Percentiles rank a stretch among this genome's conserved stretches.
These are phyloP conservation scores for Microplitis demolitor DNA, from an alignment of 1,140 invertebrate genomes.

Conservation along the genomic window DNA sequence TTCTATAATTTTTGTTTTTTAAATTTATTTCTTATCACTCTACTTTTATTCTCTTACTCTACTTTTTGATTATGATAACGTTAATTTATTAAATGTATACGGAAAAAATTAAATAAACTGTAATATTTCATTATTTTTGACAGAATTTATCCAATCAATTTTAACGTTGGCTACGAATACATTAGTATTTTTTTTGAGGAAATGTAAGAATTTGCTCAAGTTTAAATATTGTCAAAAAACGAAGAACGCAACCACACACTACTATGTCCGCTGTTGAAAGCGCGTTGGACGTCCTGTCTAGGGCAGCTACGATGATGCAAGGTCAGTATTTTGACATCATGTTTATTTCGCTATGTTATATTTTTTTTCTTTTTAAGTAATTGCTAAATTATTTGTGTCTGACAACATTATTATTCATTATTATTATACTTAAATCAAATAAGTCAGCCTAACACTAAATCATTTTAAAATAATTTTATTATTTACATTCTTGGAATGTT, in stretches of 20 bases:
- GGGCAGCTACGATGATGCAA: constrained; percentile 90
- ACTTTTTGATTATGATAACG: background rate
- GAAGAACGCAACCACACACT: background rate
- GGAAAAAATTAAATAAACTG: too few relatives aligned
- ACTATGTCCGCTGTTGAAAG: constrained; percentile 72
- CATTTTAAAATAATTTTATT: too few relatives aligned
- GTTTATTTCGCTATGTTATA: too few relatives aligned
- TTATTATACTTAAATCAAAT: too few relatives aligned
- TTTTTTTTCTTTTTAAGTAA: too few relatives aligned
- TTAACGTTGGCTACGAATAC: background rate
- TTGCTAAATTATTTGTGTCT: too few relatives aligned
- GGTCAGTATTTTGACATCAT: constrained; percentile 60
- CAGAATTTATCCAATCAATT: too few relatives aligned
- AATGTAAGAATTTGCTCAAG: background rate
- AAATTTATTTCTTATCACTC: background rate
- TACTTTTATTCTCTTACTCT: background rate
- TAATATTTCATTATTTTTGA: too few relatives aligned
- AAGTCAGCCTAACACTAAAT: too few relatives aligned
- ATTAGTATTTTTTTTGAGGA: background rate
- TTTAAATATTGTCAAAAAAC: background rate
- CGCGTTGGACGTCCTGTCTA: constrained; percentile 84
- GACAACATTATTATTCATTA: too few relatives aligned
- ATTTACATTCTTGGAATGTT: too few relatives aligned
- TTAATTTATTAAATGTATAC: too few relatives aligned
- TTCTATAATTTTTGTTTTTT: background rate